These are phyloP conservation scores for Temnothorax ravouxi DNA, from an alignment of 2,888 invertebrate species.

Conservation along the genomic window DNA sequence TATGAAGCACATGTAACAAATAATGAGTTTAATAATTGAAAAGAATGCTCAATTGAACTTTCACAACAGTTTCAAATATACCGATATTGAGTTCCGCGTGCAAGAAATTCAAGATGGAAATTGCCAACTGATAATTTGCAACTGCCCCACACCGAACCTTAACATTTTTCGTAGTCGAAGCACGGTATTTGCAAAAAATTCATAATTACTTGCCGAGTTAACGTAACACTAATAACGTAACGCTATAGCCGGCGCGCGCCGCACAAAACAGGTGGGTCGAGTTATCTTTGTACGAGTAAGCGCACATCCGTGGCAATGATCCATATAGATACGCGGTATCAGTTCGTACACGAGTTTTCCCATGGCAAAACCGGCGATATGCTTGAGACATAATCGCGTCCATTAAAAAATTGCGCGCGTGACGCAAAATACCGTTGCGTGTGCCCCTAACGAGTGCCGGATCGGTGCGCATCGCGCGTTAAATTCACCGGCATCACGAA, in stretches of 20 bases:
- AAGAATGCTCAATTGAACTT: background rate
- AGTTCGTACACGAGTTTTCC: constrained; percentile 22
- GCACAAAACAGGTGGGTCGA: constrained; percentile 15
- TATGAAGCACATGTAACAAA: background rate
- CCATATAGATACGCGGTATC: constrained; percentile 32
- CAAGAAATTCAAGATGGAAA: background rate
- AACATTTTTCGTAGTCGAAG: background rate
- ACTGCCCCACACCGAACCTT: background rate
- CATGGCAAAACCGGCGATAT: background rate
- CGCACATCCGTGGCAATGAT: constrained; percentile 23
- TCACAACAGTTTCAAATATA: constrained; percentile 3
- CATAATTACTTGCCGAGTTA: background rate
- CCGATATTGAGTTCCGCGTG: background rate
- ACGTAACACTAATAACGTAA: constrained; percentile 25
- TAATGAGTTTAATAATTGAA: constrained; percentile 2
- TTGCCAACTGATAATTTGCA: constrained; percentile 2
- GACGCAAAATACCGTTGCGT: constrained; percentile 27
- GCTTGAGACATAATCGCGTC: constrained; percentile 19
- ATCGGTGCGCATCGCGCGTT: constrained; percentile 36
- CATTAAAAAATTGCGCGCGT: constrained; percentile 15
- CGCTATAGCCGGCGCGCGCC: background rate
- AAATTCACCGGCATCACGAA: constrained; percentile 19
- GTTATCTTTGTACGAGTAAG: background rate
- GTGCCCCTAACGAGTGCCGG: background rate
- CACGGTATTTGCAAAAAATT: background rate